These are phyloP conservation scores for Pontoporia blainvillei DNA, from an alignment of 2,113 vertebrate species.

Conservation along the genomic window DNA sequence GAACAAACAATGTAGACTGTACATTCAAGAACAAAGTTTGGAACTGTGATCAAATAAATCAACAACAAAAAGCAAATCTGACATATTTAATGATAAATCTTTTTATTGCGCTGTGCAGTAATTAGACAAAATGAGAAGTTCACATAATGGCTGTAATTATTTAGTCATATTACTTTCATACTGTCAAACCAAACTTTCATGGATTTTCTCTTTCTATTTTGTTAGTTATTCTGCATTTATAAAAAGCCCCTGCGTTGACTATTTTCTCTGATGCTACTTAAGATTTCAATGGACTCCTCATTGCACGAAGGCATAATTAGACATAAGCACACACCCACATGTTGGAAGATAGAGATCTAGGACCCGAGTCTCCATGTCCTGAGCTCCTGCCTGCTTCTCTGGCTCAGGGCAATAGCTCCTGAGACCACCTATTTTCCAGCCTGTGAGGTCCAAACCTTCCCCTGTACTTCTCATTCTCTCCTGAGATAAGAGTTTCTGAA, in stretches of 20 bases:
- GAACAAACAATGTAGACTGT: not conserved
- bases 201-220: conserved; percentile 47
- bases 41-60: conserved; percentile 35
- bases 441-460: not conserved
- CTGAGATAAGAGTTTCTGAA: not conserved
- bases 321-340: not conserved
- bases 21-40: conserved; percentile 18
- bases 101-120: conserved; percentile 4
- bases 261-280: not conserved
- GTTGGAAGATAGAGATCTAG: not conserved
- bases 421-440: not conserved
- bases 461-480: not conserved
- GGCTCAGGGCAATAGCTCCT: not conserved
- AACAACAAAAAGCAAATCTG: not conserved
- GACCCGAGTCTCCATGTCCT: too few species aligned
- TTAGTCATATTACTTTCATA: conserved; percentile 57
- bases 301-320: not conserved
- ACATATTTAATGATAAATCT: conserved; percentile 38
- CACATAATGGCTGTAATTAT: conserved; percentile 38
- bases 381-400: not conserved
- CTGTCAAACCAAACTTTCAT: conserved; percentile 46
- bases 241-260: not conserved
- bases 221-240: conserved; percentile 4
- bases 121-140: conserved; percentile 54
- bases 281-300: not conserved